These are phyloP conservation scores for Arrhopalites spinosus DNA, from an alignment of 2,888 invertebrate species.

Conservation along the genomic window DNA sequence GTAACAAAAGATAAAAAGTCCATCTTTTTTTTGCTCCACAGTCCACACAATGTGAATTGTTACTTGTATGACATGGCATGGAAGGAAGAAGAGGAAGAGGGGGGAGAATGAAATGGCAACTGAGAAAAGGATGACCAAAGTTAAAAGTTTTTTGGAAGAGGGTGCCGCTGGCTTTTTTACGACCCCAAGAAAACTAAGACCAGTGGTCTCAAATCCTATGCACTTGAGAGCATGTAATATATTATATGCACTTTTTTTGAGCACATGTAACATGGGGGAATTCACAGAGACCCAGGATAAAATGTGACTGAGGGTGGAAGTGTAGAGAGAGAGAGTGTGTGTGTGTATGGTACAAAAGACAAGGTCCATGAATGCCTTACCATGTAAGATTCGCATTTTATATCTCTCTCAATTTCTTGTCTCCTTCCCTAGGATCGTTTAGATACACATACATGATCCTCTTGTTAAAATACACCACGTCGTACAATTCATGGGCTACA, in stretches of 20 bases:
- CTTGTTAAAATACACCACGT: not conserved
- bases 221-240: not conserved
- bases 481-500: not conserved
- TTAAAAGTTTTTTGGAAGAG: not conserved
- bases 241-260: not conserved
- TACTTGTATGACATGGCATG: not conserved
- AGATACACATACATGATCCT: slow-evolving; percentile 5
- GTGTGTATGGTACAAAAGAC: not conserved
- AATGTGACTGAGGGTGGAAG: not conserved
- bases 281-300: not conserved
- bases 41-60: not conserved
- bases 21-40: no score
- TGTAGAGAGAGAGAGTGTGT: not conserved
- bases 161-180: slow-evolving; percentile 20
- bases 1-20: no score
- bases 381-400: slow-evolving; percentile 22
- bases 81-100: not conserved
- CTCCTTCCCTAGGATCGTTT: not conserved
- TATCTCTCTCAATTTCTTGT: not conserved
- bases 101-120: not conserved
- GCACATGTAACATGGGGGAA: not conserved
- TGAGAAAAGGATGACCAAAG: not conserved
- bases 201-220: not conserved
- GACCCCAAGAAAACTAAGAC: not conserved
- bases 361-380: not conserved